A percentile compares a stretch with the other conserved stretches of the same genome.
These are phyloP conservation scores for Gastracanthus pulcherrimus DNA, from an alignment of 2,888 invertebrate species.

Conservation along the genomic window DNA sequence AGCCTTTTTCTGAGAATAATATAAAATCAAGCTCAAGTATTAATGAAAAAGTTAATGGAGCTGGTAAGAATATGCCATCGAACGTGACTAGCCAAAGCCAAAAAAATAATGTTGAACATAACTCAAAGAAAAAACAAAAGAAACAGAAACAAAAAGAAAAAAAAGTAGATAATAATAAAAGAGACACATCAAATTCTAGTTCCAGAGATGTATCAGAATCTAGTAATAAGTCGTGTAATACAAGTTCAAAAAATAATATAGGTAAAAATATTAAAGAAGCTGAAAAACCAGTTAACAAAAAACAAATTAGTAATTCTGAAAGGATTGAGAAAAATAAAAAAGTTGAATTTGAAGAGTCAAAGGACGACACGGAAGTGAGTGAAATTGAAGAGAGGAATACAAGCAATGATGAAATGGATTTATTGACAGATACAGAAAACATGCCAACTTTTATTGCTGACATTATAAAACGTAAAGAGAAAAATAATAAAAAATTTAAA, in stretches of 20 bases:
- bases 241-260: not conserved
- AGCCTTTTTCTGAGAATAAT: not conserved
- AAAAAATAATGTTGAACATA: not conserved
- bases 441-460: slow-evolving; percentile 46
- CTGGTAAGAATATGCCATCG: no score
- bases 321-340: not conserved
- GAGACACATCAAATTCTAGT: slow-evolving; percentile 16
- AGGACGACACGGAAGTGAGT: not conserved
- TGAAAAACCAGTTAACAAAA: not conserved
- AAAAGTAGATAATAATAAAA: not conserved
- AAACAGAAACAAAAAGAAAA: slow-evolving; percentile 17
- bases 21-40: not conserved
- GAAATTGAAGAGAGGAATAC: slow-evolving; percentile 8
- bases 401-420: slow-evolving; percentile 26
- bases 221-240: not conserved
- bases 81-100: no score
- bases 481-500: not conserved
- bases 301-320: not conserved
- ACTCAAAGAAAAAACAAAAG: slow-evolving; percentile 10
- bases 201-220: not conserved
- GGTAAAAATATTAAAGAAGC: not conserved
- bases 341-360: not conserved
- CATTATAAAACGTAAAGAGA: slow-evolving; percentile 18
- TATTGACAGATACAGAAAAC: slow-evolving; percentile 21
- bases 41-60: not conserved